Conservation (phyloP, 2,113 vertebrate genomes). For the Anas platyrhynchos region DNA sequence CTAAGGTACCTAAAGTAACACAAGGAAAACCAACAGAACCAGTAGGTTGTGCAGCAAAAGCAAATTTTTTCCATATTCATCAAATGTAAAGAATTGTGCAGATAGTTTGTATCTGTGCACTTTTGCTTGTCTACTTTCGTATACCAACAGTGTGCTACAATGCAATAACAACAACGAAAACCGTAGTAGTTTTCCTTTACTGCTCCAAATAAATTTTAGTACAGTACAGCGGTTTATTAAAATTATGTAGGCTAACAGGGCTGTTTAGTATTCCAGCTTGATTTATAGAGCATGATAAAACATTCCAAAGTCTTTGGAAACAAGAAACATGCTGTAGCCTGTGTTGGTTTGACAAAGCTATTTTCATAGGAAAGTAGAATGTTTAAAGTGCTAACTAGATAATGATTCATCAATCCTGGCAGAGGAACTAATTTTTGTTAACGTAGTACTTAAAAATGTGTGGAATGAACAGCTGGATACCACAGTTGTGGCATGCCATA, state of each 20-base stretch:
- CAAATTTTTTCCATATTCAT: not conserved
- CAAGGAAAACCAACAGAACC: not conserved
- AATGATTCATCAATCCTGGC: conserved; percentile 60
- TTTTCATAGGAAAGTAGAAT: not conserved
- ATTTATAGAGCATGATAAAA: conserved; percentile 39
- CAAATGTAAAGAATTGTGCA: not conserved
- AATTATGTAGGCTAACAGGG: not conserved
- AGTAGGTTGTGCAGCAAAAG: not conserved
- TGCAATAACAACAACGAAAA: conserved; percentile 1
- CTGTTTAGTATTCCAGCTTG: conserved; percentile 19
- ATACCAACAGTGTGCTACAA: not conserved
- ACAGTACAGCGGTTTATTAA: not conserved
- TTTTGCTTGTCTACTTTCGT: not conserved
- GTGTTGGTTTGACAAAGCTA: not conserved
- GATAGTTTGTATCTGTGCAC: not conserved
- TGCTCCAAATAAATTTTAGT: conserved; percentile 14
- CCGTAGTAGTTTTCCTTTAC: not conserved
- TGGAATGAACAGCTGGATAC: conserved; percentile 73
- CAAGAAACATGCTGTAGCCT: not conserved
- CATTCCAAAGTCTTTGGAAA: conserved; percentile 33
- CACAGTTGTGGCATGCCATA: conserved; percentile 43
- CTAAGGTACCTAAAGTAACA: conserved; percentile 3
- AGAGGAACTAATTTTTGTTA: conserved; percentile 57
- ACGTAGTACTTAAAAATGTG: conserved; percentile 68
- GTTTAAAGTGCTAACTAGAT: conserved; percentile 46